These are phyloP conservation scores for Macrotus californicus DNA, from an alignment of 2,113 vertebrate genomes.

Conservation along the genomic window DNA sequence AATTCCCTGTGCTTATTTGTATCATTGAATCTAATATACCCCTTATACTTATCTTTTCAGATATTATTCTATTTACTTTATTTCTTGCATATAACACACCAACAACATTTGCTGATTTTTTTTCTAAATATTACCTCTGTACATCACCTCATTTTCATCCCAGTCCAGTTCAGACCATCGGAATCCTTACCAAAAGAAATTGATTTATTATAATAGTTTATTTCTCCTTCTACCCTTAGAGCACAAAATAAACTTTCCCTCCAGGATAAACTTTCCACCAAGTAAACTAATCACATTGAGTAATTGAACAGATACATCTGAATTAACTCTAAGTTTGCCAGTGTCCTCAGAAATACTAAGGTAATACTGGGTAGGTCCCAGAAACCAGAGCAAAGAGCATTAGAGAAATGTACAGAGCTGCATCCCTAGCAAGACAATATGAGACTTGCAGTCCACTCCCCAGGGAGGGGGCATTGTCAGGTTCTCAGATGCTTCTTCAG, in stretches of 20 bases:
- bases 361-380: neutral
- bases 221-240: neutral
- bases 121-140: neutral
- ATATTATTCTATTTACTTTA: neutral
- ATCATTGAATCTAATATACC: neutral
- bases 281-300: neutral
- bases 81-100: neutral
- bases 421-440: no score
- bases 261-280: neutral
- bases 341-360: neutral
- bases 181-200: neutral
- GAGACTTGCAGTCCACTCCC: neutral
- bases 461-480: neutral
- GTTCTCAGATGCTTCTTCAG: neutral
- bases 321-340: neutral
- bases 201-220: neutral
- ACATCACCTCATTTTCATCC: neutral
- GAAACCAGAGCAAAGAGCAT: neutral
- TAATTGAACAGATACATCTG: neutral
- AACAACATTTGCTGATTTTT: neutral
- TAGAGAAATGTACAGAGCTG: neutral
- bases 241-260: neutral
- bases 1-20: neutral
- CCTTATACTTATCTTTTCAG: neutral
- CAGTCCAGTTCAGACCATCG: neutral